Evolutionary conservation across 1,140 invertebrate species (phyloP).

Genomic region (Muscidifurax raptorellus): DNA sequence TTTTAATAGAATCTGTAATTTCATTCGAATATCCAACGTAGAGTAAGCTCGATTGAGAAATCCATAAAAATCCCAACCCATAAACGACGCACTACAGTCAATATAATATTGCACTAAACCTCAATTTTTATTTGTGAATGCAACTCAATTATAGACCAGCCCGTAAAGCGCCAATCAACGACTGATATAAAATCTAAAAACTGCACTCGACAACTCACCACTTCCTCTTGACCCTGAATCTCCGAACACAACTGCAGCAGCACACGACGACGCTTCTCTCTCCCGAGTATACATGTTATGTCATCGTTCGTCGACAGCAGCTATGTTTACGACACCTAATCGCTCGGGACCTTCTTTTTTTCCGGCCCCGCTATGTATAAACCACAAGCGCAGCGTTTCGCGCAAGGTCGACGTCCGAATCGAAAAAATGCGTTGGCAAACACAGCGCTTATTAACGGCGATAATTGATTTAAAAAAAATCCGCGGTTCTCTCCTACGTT

Average conservation of each 20-base stretch:
- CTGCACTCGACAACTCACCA: neutral
- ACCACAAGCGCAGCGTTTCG: too few species aligned
- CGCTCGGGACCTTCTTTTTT: slow-evolving; percentile 4
- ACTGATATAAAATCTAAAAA: neutral
- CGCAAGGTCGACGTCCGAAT: slow-evolving; percentile 21
- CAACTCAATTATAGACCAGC: too few species aligned
- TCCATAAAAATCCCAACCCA: too few species aligned
- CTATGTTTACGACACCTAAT: slow-evolving; percentile 40
- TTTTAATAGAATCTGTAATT: too few species aligned
- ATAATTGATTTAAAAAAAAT: neutral
- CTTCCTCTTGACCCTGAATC: slow-evolving; percentile 30
- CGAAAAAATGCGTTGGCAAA: slow-evolving; percentile 4
- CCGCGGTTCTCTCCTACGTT: too few species aligned
- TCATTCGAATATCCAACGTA: too few species aligned
- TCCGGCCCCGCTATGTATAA: too few species aligned
- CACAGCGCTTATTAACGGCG: neutral
- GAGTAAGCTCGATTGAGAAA: too few species aligned
- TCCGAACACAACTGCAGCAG: neutral
- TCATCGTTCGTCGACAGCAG: slow-evolving; percentile 40
- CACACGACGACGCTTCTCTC: neutral
- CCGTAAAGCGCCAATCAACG: too few species aligned
- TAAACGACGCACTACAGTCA: too few species aligned
- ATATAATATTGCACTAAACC: too few species aligned
- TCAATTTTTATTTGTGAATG: too few species aligned
- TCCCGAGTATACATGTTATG: slow-evolving; percentile 3